phyloP scores from a whole-genome alignment of 2,888 invertebrate species.

The Phyllotreta striolata region DNA sequence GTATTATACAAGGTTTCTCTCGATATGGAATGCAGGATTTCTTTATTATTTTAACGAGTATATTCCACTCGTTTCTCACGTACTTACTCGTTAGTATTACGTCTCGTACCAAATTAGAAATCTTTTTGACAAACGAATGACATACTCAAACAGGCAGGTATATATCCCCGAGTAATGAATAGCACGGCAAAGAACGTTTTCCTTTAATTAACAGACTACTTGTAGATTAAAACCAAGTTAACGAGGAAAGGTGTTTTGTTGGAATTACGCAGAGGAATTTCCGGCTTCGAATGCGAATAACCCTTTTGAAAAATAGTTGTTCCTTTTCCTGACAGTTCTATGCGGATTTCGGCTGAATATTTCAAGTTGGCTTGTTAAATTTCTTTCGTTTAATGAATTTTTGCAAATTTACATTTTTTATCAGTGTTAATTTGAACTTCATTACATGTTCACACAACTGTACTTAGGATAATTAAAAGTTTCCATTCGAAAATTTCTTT shows the following conservation, averaged over 20 bases:
- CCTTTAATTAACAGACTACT: conserved; percentile 23
- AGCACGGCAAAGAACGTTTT: conserved; percentile 19
- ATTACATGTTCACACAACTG: not conserved
- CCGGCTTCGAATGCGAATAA: conserved; percentile 4
- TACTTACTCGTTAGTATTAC: conserved; percentile 7
- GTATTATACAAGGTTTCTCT: too few species aligned
- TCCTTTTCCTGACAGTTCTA: conserved; percentile 26
- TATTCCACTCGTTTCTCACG: not conserved
- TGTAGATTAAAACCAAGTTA: conserved; percentile 21
- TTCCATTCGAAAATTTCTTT: not conserved
- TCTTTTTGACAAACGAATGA: conserved; percentile 15
- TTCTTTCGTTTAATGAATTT: too few species aligned
- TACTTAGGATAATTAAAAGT: conserved; percentile 1
- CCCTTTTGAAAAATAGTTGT: conserved; percentile 28
- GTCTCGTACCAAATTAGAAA: conserved; percentile 3
- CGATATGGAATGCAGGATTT: too few species aligned
- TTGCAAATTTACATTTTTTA: too few species aligned
- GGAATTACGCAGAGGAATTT: conserved; percentile 27
- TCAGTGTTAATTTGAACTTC: too few species aligned
- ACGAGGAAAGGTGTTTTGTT: conserved; percentile 9
- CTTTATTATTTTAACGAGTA: too few species aligned
- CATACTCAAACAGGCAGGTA: conserved; percentile 3
- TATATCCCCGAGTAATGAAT: conserved; percentile 17
- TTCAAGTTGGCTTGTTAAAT: too few species aligned
- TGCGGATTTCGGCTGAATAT: too few species aligned